Evolutionary conservation across 2,113 vertebrate species (phyloP), one percentile per base, ranked within the genome.

Genomic region (Lophotis ruficrista): DNA sequence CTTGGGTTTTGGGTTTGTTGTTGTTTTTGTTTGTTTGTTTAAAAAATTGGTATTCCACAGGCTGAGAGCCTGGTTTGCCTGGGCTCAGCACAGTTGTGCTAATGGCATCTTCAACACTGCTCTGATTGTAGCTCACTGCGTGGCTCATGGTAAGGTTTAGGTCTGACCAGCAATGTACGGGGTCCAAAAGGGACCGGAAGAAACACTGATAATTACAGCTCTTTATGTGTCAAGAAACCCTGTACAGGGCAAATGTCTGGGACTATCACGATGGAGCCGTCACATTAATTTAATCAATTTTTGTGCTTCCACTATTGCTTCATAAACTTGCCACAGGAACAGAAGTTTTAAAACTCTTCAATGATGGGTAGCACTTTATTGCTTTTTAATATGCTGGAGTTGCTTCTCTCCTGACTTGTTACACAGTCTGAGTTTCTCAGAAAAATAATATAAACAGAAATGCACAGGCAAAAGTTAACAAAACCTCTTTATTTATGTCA

Each of bases 61-160:
- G 3, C 12, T 1, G 10, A 17, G 31, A n/a, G 38, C 28, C 66
- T 45, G 54, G 17, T 73, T 72, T 66, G 53, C 48, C 57, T 33
- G 77, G 22, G 43, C 45, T 93, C 35, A 38, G 51, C 65, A n/a
- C 0, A 4, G 37, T 7, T 71, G 41, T 43, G 28, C 24, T 62
- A 10, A 4, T 3, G 25, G 19, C 41, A 35, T 10, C 33, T 69
- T 27, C 13, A 45, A 11, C 10, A 2, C 21, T 27, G 45, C 64
- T 57, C 38, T 54, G 71, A 10, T 25, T 0, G 0, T 1, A 35
- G 58, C 23, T 87, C 16, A 0, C 71, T 35, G 58, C 27, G 1
- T 6, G 45, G 41, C 24, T 50, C 0, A 0, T 12, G 58, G 28
- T 14, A 4, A 51, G 19, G 31, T 27, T 62, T 10, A n/a, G 28